Evolutionary conservation across 2,113 vertebrate species (phyloP).

Genomic region (Megalops atlanticus): DNA sequence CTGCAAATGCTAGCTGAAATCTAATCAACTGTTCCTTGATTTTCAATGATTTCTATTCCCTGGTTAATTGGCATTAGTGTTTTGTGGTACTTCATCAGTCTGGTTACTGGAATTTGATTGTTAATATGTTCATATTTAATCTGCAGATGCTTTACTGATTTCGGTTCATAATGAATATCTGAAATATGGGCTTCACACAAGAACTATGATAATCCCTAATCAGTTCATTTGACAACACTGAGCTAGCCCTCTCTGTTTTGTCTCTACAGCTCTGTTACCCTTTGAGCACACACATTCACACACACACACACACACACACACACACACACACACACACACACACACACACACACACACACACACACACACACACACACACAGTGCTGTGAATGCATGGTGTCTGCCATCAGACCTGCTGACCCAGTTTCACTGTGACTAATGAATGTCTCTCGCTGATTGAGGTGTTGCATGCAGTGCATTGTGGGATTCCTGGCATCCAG

Average conservation of each 20-base stretch:
- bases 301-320: slow-evolving; percentile 32
- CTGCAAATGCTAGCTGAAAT: not conserved
- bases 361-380: slow-evolving; percentile 23
- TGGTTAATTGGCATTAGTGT: not conserved
- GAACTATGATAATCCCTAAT: slow-evolving; percentile 35
- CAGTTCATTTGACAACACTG: slow-evolving; percentile 41
- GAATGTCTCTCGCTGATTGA: slow-evolving; percentile 1
- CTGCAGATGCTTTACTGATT: not conserved
- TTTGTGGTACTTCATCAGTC: not conserved
- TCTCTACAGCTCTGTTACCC: slow-evolving; percentile 10
- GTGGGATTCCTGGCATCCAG: slow-evolving; percentile 1
- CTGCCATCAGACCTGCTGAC: slow-evolving; percentile 57
- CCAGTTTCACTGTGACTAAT: slow-evolving; percentile 41
- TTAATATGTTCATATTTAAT: not conserved
- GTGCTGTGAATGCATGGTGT: not conserved
- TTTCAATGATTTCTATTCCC: not conserved
- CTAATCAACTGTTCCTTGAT: not conserved
- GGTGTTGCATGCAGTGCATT: not conserved
- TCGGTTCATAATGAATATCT: not conserved
- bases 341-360: slow-evolving; percentile 22
- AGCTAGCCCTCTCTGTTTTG: slow-evolving; percentile 44
- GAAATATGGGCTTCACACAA: not conserved
- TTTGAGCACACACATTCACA: slow-evolving; percentile 20
- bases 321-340: slow-evolving; percentile 22
- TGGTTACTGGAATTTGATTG: not conserved